A percentile compares a stretch with the other conserved stretches of the same genome.
Conservation (phyloP, 1,140 invertebrate genomes). For the Aphis gossypii region DNA sequence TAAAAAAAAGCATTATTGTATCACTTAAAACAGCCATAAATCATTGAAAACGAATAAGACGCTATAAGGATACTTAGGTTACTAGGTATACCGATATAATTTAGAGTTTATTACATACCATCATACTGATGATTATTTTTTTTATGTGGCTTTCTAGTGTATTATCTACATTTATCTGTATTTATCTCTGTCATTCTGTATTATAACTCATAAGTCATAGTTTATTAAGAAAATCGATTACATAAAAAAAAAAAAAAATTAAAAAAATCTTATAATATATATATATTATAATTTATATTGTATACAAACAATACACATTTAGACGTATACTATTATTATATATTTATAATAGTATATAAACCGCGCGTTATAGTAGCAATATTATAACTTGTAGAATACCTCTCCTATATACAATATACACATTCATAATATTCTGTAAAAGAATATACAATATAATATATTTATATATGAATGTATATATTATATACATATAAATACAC, state of each 20-base stretch:
- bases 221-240: neutral
- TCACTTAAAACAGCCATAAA: neutral
- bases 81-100: neutral
- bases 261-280: neutral
- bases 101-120: neutral
- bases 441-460: neutral
- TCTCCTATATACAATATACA: neutral
- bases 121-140: neutral
- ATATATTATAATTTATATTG: too few species aligned
- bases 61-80: neutral
- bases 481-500: neutral
- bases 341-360: conserved; percentile 3
- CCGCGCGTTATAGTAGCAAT: neutral
- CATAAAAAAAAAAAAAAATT: neutral
- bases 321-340: neutral
- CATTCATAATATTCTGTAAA: neutral
- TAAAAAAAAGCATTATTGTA: neutral
- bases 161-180: too few species aligned
- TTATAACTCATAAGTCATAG: neutral
- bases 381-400: neutral
- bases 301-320: neutral
- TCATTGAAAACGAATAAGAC: neutral
- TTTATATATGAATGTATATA: too few species aligned
- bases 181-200: neutral
- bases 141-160: neutral